phyloP scores from a whole-genome alignment of 1,140 invertebrate genomes.

The Idris sp. region DNA sequence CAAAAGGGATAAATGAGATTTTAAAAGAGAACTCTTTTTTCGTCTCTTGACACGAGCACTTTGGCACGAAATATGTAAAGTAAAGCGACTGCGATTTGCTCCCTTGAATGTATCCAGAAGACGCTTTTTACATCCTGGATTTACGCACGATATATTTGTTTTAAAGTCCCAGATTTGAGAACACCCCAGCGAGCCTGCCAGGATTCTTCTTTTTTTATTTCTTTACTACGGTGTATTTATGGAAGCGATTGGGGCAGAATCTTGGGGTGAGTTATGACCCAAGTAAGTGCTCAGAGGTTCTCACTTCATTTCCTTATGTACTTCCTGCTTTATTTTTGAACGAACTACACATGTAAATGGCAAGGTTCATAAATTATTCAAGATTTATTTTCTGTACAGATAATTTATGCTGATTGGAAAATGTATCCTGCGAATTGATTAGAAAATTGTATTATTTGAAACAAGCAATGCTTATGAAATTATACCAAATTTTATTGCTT shows the following conservation, averaged over 20 bases:
- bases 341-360: slow-evolving; percentile 7
- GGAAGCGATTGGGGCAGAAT: slow-evolving; percentile 71
- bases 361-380: too few relatives aligned
- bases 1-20: slow-evolving; percentile 52
- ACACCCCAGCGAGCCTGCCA: slow-evolving; percentile 52
- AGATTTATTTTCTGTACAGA: too few relatives aligned
- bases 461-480: too few relatives aligned
- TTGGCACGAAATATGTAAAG: slow-evolving; percentile 74
- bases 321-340: slow-evolving; percentile 21
- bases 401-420: too few relatives aligned
- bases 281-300: slow-evolving; percentile 75
- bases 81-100: slow-evolving; percentile 75
- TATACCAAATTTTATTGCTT: too few relatives aligned
- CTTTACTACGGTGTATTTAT: slow-evolving; percentile 68
- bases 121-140: slow-evolving; percentile 70
- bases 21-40: slow-evolving; percentile 57
- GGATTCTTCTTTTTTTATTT: slow-evolving; percentile 11
- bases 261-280: slow-evolving; percentile 73
- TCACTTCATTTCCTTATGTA: slow-evolving; percentile 51
- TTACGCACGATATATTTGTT: slow-evolving; percentile 79
- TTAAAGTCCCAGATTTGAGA: slow-evolving; percentile 74
- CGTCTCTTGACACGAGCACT: slow-evolving; percentile 59
- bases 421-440: too few relatives aligned
- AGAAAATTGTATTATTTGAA: too few relatives aligned
- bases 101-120: slow-evolving; percentile 33